Evolutionary conservation across 2,113 vertebrate genomes (phyloP).

Genomic region (Gyps fulvus): DNA sequence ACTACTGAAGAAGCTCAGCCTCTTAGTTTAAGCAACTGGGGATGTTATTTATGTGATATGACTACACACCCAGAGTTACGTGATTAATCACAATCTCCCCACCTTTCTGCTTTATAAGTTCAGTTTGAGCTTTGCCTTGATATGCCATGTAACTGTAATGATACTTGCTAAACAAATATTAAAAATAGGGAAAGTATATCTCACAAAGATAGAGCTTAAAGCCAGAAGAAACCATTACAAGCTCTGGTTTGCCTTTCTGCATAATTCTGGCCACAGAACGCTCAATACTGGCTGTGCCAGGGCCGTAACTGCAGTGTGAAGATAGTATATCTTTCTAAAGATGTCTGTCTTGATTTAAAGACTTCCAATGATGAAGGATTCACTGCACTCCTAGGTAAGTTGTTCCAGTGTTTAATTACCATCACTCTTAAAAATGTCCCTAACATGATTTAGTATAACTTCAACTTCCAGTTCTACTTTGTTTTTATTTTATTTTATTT

Average conservation of each 20-base stretch:
- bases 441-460: not conserved
- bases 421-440: not conserved
- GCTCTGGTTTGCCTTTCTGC: not conserved
- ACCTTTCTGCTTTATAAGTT: not conserved
- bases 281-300: not conserved
- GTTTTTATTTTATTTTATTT: not conserved
- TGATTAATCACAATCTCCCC: not conserved
- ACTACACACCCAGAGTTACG: not conserved
- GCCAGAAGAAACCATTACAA: not conserved
- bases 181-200: not conserved
- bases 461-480: not conserved
- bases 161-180: not conserved
- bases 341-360: constrained; percentile 33
- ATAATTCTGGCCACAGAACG: not conserved
- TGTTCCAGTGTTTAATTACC: constrained; percentile 9
- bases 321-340: constrained; percentile 16
- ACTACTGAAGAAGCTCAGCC: not conserved
- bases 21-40: not conserved
- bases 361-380: constrained; percentile 22
- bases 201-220: not conserved
- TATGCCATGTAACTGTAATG: not conserved
- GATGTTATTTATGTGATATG: not conserved
- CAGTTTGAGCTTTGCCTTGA: not conserved
- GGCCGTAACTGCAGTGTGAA: not conserved
- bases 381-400: not conserved